Percentiles rank a stretch among this genome's conserved stretches.
Conservation (phyloP, 2,888 invertebrate genomes). For the Diaphora mendica region DNA sequence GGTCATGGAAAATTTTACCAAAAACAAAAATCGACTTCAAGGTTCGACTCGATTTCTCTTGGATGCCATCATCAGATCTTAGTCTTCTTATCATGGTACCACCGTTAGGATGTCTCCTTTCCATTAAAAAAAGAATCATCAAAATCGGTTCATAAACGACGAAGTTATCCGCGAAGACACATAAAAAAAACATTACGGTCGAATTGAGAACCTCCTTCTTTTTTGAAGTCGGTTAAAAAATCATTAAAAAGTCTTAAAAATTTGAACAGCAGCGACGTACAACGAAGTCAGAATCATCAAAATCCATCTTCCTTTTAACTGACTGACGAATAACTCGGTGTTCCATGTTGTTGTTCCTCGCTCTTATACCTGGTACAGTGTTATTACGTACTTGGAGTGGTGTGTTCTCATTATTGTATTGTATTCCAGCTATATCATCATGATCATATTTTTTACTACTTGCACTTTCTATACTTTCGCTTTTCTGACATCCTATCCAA, state of each 20-base stretch:
- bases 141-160: no score
- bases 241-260: neutral
- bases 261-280: neutral
- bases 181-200: no score
- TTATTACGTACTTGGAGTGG: slow-evolving; percentile 55
- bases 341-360: slow-evolving; percentile 12
- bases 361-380: slow-evolving; percentile 6
- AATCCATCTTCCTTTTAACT: slow-evolving; percentile 63
- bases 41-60: no score
- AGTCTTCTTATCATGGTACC: no score
- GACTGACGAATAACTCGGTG: slow-evolving; percentile 40
- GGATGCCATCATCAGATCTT: no score
- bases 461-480: neutral
- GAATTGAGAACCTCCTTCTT: no score
- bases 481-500: slow-evolving; percentile 56
- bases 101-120: no score
- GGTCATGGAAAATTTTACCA: no score
- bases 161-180: no score
- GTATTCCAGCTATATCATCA: slow-evolving; percentile 21
- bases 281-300: neutral
- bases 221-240: no score
- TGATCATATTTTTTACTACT: slow-evolving; percentile 4
- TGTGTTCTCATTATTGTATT: slow-evolving; percentile 62
- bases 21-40: no score
- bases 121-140: no score